Percentiles rank a stretch among this genome's conserved stretches.
These are phyloP conservation scores for Apolygus lucorum DNA, from an alignment of 1,140 invertebrate genomes.

Conservation along the genomic window DNA sequence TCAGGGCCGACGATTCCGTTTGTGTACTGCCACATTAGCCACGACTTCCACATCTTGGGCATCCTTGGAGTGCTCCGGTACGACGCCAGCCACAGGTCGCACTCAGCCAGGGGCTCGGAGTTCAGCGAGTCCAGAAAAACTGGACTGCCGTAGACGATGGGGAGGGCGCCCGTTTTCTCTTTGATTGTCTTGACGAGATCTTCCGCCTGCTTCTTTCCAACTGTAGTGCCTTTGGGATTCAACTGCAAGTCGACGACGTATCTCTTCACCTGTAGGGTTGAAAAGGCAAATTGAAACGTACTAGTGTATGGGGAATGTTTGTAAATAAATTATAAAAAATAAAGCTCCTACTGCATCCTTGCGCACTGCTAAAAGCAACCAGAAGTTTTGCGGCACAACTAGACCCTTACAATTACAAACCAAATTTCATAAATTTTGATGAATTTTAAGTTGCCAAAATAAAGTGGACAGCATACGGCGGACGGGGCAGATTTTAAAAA, in stretches of 20 bases:
- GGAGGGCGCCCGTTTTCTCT: not conserved
- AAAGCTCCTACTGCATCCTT: too few relatives aligned
- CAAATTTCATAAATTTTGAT: too few relatives aligned
- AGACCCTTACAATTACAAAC: too few relatives aligned
- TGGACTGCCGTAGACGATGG: not conserved
- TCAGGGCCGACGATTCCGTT: not conserved
- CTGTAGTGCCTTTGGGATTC: not conserved
- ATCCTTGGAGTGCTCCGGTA: not conserved
- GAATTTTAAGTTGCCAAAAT: too few relatives aligned
- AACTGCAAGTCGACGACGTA: not conserved
- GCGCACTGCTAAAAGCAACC: too few relatives aligned
- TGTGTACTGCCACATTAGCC: constrained; percentile 18
- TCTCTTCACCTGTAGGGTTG: not conserved
- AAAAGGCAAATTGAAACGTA: too few relatives aligned
- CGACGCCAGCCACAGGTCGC: constrained; percentile 3
- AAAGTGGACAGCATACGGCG: too few relatives aligned
- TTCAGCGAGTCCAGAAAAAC: not conserved
- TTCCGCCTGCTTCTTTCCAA: not conserved
- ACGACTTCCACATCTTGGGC: constrained; percentile 1
- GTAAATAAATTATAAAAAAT: too few relatives aligned
- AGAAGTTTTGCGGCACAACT: too few relatives aligned
- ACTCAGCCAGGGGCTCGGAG: not conserved
- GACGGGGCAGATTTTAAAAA: too few relatives aligned
- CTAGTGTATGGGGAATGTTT: too few relatives aligned
- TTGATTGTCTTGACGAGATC: not conserved